phyloP scores from a whole-genome alignment of 2,113 vertebrate species.

The Carassius auratus region DNA sequence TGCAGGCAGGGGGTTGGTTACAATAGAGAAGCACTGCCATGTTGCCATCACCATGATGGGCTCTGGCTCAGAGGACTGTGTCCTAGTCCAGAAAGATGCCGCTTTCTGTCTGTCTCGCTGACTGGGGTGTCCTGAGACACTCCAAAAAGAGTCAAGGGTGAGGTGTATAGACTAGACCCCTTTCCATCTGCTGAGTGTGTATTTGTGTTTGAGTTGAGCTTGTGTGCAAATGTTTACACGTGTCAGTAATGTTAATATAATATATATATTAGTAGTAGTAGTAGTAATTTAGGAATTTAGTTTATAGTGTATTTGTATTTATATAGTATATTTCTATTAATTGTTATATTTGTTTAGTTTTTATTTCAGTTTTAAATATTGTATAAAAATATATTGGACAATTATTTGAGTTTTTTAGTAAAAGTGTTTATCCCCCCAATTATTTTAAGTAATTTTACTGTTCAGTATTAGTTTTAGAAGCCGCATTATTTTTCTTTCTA shows the following conservation, averaged over 20 bases:
- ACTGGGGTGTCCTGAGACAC: constrained; percentile 43
- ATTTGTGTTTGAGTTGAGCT: not conserved
- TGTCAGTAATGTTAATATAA: too few species aligned
- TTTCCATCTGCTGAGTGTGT: constrained; percentile 49
- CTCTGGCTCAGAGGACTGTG: constrained; percentile 49
- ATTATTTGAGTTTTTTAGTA: not conserved
- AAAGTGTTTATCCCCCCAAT: too few species aligned
- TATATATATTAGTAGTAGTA: too few species aligned
- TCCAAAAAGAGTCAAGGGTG: constrained; percentile 44
- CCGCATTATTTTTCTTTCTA: not conserved
- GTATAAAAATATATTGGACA: not conserved
- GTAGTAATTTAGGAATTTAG: too few species aligned
- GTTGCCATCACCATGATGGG: constrained; percentile 39
- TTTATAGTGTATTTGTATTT: too few species aligned
- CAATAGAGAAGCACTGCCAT: constrained; percentile 43
- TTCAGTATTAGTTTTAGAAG: not conserved
- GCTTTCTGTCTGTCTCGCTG: constrained; percentile 59
- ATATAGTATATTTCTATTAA: too few species aligned
- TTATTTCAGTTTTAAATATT: too few species aligned
- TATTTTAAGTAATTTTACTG: not conserved
- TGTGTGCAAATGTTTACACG: not conserved
- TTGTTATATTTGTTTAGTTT: too few species aligned
- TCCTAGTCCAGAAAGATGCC: constrained; percentile 38
- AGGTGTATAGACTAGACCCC: constrained; percentile 33
- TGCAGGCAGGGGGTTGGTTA: constrained; percentile 30